Conservation (phyloP, 92 coral and sea anemone genomes). For the Epizoanthus rinbou region DNA sequence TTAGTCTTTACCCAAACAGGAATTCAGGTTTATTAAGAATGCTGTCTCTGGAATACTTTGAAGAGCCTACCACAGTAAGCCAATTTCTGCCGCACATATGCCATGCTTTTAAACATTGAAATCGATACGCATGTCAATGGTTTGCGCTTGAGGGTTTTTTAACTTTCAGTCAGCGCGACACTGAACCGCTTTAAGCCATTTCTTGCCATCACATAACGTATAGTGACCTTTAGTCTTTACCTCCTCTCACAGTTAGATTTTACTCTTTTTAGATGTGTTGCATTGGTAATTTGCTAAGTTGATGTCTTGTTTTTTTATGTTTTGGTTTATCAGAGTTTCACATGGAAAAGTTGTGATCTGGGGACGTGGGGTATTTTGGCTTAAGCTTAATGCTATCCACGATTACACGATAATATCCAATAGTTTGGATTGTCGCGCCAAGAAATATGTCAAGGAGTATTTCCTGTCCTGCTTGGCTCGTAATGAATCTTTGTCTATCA, state of each 20-base stretch:
- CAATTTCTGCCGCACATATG: neutral
- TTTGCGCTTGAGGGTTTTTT: slow-evolving; percentile 2
- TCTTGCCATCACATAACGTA: neutral
- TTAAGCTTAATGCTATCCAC: neutral
- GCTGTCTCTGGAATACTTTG: neutral
- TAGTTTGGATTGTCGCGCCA: slow-evolving; percentile 21
- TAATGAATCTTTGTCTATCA: slow-evolving; percentile 34
- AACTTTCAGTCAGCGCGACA: slow-evolving; percentile 23
- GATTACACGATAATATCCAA: neutral
- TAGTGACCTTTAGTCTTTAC: slow-evolving; percentile 9
- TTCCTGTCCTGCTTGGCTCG: slow-evolving; percentile 38
- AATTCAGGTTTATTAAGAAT: neutral
- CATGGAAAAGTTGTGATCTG: neutral
- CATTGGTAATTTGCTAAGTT: neutral
- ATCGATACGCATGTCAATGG: slow-evolving; percentile 1
- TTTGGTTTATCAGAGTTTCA: neutral
- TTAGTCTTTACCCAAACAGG: neutral
- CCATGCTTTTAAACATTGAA: slow-evolving; percentile 6
- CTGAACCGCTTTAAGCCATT: neutral
- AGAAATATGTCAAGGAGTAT: slow-evolving; percentile 17
- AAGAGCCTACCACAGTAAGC: neutral
- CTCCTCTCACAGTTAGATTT: slow-evolving; percentile 8
- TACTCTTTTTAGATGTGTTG: neutral
- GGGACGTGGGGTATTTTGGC: slow-evolving; percentile 23
- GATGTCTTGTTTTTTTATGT: slow-evolving; percentile 7